These are phyloP conservation scores for Netelia virgata DNA, from an alignment of 2,888 invertebrate species.

Conservation along the genomic window DNA sequence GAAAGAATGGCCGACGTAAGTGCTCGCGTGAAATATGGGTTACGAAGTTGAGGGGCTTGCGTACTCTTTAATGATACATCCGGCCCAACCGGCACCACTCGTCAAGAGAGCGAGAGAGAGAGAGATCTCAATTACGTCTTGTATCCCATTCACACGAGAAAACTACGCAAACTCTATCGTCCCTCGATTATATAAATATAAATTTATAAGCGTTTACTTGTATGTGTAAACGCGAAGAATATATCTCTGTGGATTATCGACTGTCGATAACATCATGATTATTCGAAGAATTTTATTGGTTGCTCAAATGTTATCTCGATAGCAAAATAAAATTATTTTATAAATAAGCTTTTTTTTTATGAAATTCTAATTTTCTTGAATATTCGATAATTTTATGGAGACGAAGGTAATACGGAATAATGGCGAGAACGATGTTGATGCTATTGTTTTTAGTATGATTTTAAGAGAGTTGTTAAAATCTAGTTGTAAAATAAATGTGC, in stretches of 20 bases:
- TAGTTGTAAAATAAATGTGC: not conserved
- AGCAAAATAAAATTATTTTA: no score
- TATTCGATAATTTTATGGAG: no score
- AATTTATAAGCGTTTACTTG: no score
- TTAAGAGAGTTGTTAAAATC: not conserved
- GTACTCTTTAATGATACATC: conserved; percentile 81
- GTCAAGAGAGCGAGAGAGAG: conserved; percentile 35
- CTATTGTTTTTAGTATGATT: not conserved
- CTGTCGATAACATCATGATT: no score
- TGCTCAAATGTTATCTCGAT: no score
- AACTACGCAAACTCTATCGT: conserved; percentile 2
- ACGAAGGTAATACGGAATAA: no score
- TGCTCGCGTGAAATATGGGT: conserved; percentile 84
- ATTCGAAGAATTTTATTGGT: no score
- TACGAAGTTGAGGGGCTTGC: conserved; percentile 81
- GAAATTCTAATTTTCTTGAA: no score
- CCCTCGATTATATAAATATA: no score
- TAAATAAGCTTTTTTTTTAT: no score
- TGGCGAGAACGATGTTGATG: not conserved
- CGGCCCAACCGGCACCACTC: conserved; percentile 56
- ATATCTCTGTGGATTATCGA: no score
- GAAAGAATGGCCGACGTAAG: conserved; percentile 81
- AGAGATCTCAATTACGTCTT: conserved; percentile 58
- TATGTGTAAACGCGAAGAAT: no score
- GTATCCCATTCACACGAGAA: conserved; percentile 30